Percentiles rank a stretch among this genome's conserved stretches.
Conservation (phyloP, 2,797 vertebrate genomes). For the Acipenser ruthenus region DNA sequence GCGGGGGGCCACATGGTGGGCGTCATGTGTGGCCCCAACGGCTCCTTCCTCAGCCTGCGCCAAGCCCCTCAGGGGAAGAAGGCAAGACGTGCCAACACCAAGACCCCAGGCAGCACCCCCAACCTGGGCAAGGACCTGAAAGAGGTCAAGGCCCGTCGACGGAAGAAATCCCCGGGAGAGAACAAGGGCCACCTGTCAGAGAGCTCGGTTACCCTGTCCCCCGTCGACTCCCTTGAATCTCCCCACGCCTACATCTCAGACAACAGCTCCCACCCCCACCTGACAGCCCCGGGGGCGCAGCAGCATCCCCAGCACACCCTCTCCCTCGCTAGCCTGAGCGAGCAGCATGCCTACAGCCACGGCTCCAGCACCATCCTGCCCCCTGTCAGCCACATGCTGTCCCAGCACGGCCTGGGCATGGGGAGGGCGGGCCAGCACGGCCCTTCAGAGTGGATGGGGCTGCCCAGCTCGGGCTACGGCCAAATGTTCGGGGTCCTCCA, state of each 20-base stretch:
- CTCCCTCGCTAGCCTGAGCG: conserved; percentile 51
- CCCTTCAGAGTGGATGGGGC: conserved; percentile 70
- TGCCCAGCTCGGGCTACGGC: conserved; percentile 71
- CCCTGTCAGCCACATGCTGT: conserved; percentile 84
- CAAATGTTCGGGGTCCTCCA: conserved; percentile 77
- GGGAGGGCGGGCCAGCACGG: conserved; percentile 35
- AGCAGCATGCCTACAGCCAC: conserved; percentile 18
- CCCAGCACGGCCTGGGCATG: conserved; percentile 57
- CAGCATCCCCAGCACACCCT: conserved; percentile 45
- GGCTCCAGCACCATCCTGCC: conserved; percentile 69
- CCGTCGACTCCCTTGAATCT: conserved; percentile 86
- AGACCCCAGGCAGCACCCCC: conserved; percentile 44
- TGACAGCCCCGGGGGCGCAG: conserved; percentile 45
- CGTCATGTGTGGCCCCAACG: conserved; percentile 70
- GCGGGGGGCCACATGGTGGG: conserved; percentile 69
- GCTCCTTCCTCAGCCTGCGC: conserved; percentile 78
- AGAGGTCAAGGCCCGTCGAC: conserved; percentile 75
- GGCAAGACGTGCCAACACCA: conserved; percentile 65
- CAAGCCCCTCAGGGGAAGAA: conserved; percentile 79
- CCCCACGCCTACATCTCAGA: conserved; percentile 81
- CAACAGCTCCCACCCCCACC: conserved; percentile 52
- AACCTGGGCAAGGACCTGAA: conserved; percentile 67
- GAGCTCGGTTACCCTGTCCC: conserved; percentile 88
- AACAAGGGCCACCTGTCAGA: conserved; percentile 74
- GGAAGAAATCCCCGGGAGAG: conserved; percentile 86